Percentiles rank a stretch among this genome's conserved stretches.
These are phyloP conservation scores for Papilio polytes DNA, from an alignment of 1,140 invertebrate species.

Conservation along the genomic window DNA sequence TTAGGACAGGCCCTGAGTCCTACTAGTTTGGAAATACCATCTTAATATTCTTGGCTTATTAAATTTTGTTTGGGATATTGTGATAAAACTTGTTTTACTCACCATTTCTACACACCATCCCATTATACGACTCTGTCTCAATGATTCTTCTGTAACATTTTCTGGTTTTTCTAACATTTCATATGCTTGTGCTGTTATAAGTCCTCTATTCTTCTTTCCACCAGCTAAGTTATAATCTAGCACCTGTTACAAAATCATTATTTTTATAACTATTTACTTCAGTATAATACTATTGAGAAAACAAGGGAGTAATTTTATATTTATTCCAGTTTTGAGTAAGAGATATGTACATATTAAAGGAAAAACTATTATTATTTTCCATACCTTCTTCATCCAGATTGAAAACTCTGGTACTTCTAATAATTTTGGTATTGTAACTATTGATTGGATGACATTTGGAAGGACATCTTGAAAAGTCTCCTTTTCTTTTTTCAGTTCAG, in stretches of 20 bases:
- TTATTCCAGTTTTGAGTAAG: too few species aligned
- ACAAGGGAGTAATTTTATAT: too few species aligned
- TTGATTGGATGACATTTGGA: conserved; percentile 58
- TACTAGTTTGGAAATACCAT: too few species aligned
- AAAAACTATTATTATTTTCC: too few species aligned
- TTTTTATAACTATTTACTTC: too few species aligned
- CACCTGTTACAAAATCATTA: conserved; percentile 80
- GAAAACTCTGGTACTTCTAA: conserved; percentile 60
- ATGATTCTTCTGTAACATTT: conserved; percentile 88
- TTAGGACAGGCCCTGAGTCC: too few species aligned
- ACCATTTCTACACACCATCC: conserved; percentile 98
- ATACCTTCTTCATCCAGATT: conserved; percentile 67
- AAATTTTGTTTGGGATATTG: too few species aligned
- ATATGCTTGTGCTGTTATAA: conserved; percentile 91
- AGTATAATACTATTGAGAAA: too few species aligned
- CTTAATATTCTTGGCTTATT: too few species aligned
- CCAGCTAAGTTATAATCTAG: conserved; percentile 91
- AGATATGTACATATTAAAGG: too few species aligned
- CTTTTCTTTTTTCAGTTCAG: conserved; percentile 58
- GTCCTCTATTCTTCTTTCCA: conserved; percentile 89
- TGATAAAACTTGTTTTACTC: conserved; percentile 56
- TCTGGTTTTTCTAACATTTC: conserved; percentile 86
- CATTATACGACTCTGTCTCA: conserved; percentile 90
- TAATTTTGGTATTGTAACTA: conserved; percentile 55
- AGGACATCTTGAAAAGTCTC: conserved; percentile 69